These are phyloP conservation scores for Xiphophorus hellerii DNA, from an alignment of 2,113 vertebrate genomes.

Conservation along the genomic window DNA sequence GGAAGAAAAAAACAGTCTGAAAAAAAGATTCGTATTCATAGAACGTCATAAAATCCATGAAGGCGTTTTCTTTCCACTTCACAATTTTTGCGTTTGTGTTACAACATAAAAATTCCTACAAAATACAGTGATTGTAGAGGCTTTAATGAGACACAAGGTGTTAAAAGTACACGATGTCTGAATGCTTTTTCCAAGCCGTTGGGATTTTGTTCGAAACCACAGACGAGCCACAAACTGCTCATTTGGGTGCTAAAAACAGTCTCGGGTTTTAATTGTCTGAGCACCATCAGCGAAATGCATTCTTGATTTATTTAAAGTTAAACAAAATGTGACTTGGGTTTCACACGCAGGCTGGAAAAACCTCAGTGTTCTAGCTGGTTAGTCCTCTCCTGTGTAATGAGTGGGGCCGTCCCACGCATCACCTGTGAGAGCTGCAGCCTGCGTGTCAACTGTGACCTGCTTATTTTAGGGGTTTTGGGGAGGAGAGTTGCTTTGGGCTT, in stretches of 20 bases:
- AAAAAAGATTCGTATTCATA: background rate
- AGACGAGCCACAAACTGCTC: background rate
- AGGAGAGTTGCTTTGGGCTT: slow-evolving; percentile 69
- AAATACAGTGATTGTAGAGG: background rate
- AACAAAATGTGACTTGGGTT: background rate
- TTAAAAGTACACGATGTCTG: background rate
- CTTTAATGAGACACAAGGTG: background rate
- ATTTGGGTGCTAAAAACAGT: background rate
- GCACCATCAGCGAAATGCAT: background rate
- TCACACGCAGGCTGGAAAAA: background rate
- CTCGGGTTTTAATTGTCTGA: background rate
- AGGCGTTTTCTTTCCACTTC: background rate
- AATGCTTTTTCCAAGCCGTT: background rate
- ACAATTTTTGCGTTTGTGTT: background rate
- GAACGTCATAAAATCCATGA: background rate
- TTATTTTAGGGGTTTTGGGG: slow-evolving; percentile 45
- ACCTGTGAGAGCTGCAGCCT: slow-evolving; percentile 50
- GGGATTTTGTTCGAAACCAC: background rate
- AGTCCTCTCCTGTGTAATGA: background rate
- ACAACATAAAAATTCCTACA: background rate
- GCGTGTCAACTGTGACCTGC: slow-evolving; percentile 64
- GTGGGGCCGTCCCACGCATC: slow-evolving; percentile 27
- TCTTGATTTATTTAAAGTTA: background rate
- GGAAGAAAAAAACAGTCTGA: background rate
- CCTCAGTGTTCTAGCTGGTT: background rate